These are phyloP conservation scores for Strigamia crassipes DNA, from an alignment of 2,888 invertebrate species.

Conservation along the genomic window DNA sequence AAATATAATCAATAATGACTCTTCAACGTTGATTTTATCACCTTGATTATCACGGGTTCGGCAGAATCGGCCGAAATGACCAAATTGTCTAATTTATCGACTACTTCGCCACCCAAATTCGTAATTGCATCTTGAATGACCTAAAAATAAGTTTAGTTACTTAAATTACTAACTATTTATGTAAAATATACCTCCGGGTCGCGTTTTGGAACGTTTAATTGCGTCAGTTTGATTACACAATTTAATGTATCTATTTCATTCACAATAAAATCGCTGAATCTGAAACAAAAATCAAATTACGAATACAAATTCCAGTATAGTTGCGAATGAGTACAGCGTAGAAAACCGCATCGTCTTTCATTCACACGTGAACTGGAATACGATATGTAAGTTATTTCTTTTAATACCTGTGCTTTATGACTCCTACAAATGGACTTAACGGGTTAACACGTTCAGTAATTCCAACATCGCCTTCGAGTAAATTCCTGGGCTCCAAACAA, in stretches of 20 bases:
- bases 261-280: constrained; percentile 13
- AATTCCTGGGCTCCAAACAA: background rate
- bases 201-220: background rate
- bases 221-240: background rate
- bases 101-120: background rate
- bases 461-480: background rate
- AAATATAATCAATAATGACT: background rate
- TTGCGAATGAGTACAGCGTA: background rate
- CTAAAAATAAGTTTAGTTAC: background rate
- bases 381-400: background rate
- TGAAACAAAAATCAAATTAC: background rate
- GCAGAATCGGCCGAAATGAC: background rate
- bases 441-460: constrained; percentile 4
- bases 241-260: constrained; percentile 7
- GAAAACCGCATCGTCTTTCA: background rate
- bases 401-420: constrained; percentile 19
- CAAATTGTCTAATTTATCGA: background rate
- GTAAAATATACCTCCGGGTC: background rate
- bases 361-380: background rate
- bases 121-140: background rate
- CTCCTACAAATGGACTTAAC: background rate
- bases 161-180: too few relatives aligned
- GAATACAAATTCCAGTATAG: background rate
- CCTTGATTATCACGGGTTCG: background rate
- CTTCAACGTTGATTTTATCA: background rate